These are phyloP conservation scores for Platyura marginata DNA, from an alignment of 1,140 invertebrate genomes.

Conservation along the genomic window DNA sequence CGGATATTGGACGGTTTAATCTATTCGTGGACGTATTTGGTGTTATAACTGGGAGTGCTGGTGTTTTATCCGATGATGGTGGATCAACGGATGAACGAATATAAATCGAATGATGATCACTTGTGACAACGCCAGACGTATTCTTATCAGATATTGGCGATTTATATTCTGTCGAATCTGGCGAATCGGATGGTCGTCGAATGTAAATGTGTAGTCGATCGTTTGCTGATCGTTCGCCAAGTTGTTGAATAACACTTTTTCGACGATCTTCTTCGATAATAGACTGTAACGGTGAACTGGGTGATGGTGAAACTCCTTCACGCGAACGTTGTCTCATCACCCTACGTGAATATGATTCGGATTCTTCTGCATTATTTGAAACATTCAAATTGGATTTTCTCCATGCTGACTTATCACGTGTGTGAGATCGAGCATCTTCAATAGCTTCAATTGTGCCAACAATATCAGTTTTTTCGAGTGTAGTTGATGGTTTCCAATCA, in stretches of 20 bases:
- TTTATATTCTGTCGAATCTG: neutral
- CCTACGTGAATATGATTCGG: slow-evolving; percentile 5
- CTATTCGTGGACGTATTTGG: neutral
- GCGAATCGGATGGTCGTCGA: slow-evolving; percentile 25
- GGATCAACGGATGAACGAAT: neutral
- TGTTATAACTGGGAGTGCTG: neutral
- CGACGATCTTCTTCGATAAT: slow-evolving; percentile 34
- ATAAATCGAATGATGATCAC: slow-evolving; percentile 1
- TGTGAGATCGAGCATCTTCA: slow-evolving; percentile 37
- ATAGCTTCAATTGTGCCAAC: slow-evolving; percentile 70
- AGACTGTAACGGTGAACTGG: slow-evolving; percentile 23
- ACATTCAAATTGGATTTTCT: slow-evolving; percentile 52
- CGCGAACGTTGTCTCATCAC: slow-evolving; percentile 25
- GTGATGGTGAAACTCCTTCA: slow-evolving; percentile 1
- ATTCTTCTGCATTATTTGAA: slow-evolving; percentile 37
- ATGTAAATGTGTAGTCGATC: slow-evolving; percentile 34
- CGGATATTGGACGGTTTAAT: too few species aligned
- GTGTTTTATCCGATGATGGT: neutral
- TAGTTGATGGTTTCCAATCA: slow-evolving; percentile 58
- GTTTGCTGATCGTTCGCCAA: slow-evolving; percentile 25
- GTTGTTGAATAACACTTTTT: slow-evolving; percentile 18
- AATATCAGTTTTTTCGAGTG: slow-evolving; percentile 60
- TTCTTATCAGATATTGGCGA: neutral
- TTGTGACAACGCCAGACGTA: neutral
- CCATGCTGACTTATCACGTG: slow-evolving; percentile 52